Base-by-base conservation (phyloP, 2,888 invertebrate species). In the Neoitamus cyanurus region DNA sequence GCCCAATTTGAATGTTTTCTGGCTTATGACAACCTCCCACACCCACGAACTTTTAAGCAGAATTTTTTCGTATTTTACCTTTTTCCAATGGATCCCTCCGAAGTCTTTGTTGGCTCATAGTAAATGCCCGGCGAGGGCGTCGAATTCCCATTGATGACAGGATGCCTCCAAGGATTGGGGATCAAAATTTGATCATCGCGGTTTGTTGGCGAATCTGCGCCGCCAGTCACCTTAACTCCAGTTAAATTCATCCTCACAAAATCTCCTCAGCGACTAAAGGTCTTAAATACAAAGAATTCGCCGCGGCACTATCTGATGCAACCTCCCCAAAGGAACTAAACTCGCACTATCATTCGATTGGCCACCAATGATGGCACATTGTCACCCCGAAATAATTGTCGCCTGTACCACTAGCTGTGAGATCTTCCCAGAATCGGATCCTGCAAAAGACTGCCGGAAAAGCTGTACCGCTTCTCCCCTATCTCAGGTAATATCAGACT, bases 171-270 rank as follows among this genome's bases (percentile, higher is more conserved):
- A 25, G 70, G 70, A 15, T 78, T 82, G 20, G 85, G 73, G 15
- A 87, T 69, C 25, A 87, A 78, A 31, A 82, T 46, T 80, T 86
- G 87, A 83, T 87, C 85, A 77, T 87, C 87, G 42, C 77, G 83
- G 83, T 84, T 75, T 37, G 58, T 83, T 42, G 86, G 86, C 31
- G 86, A 85, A 31, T 86, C 86, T 13, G 84, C 80, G 28, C 83
- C 85, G 7, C 69, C 36, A 6, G 13, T 28, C 4, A 85, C 72
- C 75, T 84, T 84, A 37, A 85, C 83, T 20, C 80, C 83, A 15
- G 84, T 77, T 69, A 86, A 80, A 84, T 83, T 85, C 85, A 85
- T 86, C 30, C 68, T 75, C 30, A 78, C 48, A 46, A 46, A 75
- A 37, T 20, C n/a, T n/a, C 20, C 11, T 25, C 20, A 58, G 58